Evolutionary conservation across 1,140 invertebrate genomes (phyloP).

Genomic region (Phymorhynchus buccinoides): DNA sequence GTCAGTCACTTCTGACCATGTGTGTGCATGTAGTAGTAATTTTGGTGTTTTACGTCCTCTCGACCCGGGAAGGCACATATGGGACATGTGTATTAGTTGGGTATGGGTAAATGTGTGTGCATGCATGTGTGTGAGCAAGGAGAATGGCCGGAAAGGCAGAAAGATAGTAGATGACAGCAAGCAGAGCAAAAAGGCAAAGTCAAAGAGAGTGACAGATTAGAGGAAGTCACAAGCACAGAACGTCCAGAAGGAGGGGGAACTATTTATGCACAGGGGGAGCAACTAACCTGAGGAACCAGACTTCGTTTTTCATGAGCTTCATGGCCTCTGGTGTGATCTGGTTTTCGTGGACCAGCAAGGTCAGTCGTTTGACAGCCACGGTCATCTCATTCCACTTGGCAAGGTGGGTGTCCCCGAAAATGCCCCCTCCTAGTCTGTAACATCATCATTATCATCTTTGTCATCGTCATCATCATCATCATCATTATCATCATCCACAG

Average conservation of each 20-base stretch:
- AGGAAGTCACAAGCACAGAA: not conserved
- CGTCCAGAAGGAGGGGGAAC: not conserved
- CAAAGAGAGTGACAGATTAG: not conserved
- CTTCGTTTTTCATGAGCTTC: constrained; percentile 61
- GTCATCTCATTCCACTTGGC: constrained; percentile 61
- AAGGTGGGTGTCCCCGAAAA: constrained; percentile 69
- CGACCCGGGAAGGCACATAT: too few relatives aligned
- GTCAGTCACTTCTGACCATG: too few relatives aligned
- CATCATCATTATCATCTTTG: too few relatives aligned
- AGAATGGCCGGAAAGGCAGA: not conserved
- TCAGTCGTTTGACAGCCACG: constrained; percentile 68
- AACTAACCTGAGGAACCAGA: constrained; percentile 56
- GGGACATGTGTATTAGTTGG: too few relatives aligned
- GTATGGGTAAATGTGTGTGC: too few relatives aligned
- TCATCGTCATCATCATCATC: too few relatives aligned
- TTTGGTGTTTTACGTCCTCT: too few relatives aligned
- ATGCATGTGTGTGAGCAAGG: not conserved
- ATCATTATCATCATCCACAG: constrained; percentile 58
- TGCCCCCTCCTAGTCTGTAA: constrained; percentile 67
- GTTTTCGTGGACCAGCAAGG: constrained; percentile 65
- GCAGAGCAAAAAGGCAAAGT: not conserved
- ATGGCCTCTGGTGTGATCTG: constrained; percentile 57
- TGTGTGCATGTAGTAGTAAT: too few relatives aligned
- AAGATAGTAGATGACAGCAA: not conserved
- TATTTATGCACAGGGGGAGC: too few relatives aligned